These are phyloP conservation scores for Drosophila nr. medialis DNA, from an alignment of 2,888 invertebrate species.

Conservation along the genomic window DNA sequence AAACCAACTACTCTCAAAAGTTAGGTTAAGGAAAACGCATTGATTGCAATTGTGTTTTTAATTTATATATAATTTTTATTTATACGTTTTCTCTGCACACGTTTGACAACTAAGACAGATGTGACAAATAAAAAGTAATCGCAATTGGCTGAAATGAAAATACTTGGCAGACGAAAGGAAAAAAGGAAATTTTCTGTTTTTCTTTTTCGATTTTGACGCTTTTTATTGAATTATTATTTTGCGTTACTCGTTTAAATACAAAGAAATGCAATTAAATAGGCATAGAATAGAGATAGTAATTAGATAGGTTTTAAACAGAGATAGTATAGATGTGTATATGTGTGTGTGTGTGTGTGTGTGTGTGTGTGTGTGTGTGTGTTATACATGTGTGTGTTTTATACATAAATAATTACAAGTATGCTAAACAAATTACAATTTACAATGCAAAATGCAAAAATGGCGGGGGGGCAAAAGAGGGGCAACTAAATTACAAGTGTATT, in stretches of 20 bases:
- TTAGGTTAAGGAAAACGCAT: conserved; percentile 2
- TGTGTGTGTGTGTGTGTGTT: conserved; percentile 39
- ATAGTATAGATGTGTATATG: conserved; percentile 27
- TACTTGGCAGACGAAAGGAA: not conserved
- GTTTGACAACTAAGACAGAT: conserved; percentile 42
- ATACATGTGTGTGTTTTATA: conserved; percentile 53
- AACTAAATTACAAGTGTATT: conserved; percentile 62
- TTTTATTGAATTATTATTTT: conserved; percentile 60
- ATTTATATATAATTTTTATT: conserved; percentile 77
- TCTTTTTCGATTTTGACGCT: conserved; percentile 36
- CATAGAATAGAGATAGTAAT: conserved; percentile 43
- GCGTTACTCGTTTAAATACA: conserved; percentile 66
- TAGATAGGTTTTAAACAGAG: conserved; percentile 31
- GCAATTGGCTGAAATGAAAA: conserved; percentile 13
- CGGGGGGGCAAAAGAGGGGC: conserved; percentile 22
- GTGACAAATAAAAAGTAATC: conserved; percentile 17
- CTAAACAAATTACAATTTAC: conserved; percentile 75
- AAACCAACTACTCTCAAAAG: not conserved
- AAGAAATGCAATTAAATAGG: conserved; percentile 71
- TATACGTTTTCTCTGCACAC: conserved; percentile 72
- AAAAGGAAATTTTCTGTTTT: conserved; percentile 22
- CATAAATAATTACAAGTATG: conserved; percentile 76
- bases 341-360: conserved; percentile 23
- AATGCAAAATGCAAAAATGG: conserved; percentile 65
- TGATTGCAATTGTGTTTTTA: conserved; percentile 34